Evolutionary conservation across 2,113 vertebrate species (phyloP).

Genomic region (Nothoprocta perdicaria): DNA sequence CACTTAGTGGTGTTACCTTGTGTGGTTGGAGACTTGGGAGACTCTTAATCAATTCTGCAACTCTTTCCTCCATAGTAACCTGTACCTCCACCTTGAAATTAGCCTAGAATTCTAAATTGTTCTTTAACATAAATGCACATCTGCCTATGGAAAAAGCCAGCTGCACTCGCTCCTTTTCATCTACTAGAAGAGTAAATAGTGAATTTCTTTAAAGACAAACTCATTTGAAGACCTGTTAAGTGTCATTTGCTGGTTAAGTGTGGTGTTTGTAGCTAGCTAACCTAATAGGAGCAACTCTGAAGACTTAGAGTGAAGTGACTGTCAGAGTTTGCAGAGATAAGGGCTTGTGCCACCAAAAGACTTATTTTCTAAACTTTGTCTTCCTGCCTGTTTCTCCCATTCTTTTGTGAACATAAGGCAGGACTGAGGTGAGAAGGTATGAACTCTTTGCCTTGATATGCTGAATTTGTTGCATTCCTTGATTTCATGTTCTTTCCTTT

Average conservation of each 20-base stretch:
- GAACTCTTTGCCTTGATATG: not conserved
- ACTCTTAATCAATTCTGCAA: not conserved
- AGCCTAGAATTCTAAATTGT: not conserved
- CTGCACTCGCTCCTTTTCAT: not conserved
- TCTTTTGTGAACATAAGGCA: not conserved
- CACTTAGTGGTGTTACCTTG: not conserved
- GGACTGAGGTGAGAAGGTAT: not conserved
- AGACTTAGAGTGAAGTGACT: not conserved
- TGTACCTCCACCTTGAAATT: not conserved
- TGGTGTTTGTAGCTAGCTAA: not conserved
- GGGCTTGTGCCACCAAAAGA: not conserved
- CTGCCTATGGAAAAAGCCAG: not conserved
- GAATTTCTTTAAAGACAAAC: not conserved
- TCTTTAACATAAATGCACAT: no score
- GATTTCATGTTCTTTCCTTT: not conserved
- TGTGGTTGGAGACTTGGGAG: not conserved
- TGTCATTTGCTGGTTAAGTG: not conserved
- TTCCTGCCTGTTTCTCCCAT: accelerated
- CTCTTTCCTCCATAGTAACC: not conserved
- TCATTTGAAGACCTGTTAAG: not conserved
- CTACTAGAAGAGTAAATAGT: not conserved
- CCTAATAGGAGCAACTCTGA: not conserved
- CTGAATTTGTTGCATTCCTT: not conserved
- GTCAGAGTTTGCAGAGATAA: not conserved
- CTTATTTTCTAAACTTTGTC: not conserved